Base-by-base conservation (phyloP, 2,888 invertebrate genomes). In the Aplocera efformata region DNA sequence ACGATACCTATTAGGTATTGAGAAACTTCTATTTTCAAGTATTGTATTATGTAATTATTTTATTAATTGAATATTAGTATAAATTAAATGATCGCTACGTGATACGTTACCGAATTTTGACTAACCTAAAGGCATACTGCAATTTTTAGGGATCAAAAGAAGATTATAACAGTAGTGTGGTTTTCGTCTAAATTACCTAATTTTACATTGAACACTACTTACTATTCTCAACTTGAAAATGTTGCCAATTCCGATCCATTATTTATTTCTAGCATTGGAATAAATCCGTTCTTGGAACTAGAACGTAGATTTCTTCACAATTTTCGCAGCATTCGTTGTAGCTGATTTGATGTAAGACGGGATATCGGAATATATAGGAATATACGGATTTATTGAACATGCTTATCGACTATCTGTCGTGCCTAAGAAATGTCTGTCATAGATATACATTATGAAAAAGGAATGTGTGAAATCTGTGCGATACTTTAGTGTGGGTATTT, bases 221-320 rank as follows among this genome's bases (percentile, higher is more conserved):
- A n/a, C n/a, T n/a, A n/a, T n/a, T n/a, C n/a, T n/a, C n/a, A n/a
- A n/a, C n/a, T 17, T 3, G 13, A 17, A 17, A 3, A 17, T 3
- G 13, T 17, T 5, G 2, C 13, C 13, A 2, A 5, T 17, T 17
- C 13, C 32, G 41, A 42, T 50, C 53, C 51, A 50, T 63, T 62
- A 58, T 42, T 56, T 43, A 52, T 50, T 38, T 46, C 47, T 24
- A 41, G 57, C 61, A 59, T 66, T 48, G 56, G 44, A 53, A 49
- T 56, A 57, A 59, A 56, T 53, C 43, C 30, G 4, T 26, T 6
- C 24, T 25, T 49, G 50, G 52, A 54, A 50, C 35, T 44, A 38
- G 38, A 57, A 62, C 63, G 56, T 57, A 60, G 53, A 67, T 65
- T 66, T 65, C 60, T 56, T 51, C 51, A 48, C 23, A 40, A 32